Base-by-base conservation (phyloP, 2,113 vertebrate species). In the Mesitornis unicolor region DNA sequence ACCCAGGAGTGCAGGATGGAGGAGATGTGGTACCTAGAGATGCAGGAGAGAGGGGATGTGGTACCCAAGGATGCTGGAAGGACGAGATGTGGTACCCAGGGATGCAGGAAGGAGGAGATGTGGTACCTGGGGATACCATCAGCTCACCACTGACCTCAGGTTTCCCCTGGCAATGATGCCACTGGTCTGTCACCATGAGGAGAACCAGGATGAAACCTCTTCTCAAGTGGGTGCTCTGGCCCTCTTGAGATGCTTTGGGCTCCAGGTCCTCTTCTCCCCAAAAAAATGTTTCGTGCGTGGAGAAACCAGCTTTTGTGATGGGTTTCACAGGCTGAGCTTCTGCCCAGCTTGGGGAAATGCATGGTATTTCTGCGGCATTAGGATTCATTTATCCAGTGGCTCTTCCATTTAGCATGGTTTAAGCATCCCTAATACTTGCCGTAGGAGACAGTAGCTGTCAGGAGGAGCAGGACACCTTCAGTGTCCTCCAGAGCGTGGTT, bases 321-420 rank as follows among this genome's bases (percentile, higher is more conserved):
- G 24, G 51, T 51, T 83, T 71, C 45, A 26, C 28, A 5, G n/a
- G 26, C 69, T 17, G 45, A 42, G 28, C 13, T 1, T 1, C 60
- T n/a, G 36, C 57, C 22, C 17, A 8, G 38, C 61, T 9, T 16
- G 42, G 36, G 68, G 50, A 40, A 79, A 47, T 19, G 11, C 4
- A 0, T 2, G 0, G 43, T 50, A 2, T 40, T n/a, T 51, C 75
- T 40, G 50, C 2, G 1, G 47, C 35, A 14, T 4, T 33, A 33
- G 60, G 60, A 68, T 61, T 59, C 53, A 15, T 91, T 73, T 73
- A 73, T 73, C 67, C 77, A 10, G 53, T 28, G 59, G 38, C 88
- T 68, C 47, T 68, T 67, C 71, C 84, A 57, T 48, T 68, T 42
- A 51, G n/a, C 2, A 3, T 29, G 45, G 50, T 60, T 79, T 28